Evolutionary conservation across 2,797 vertebrate species (phyloP).

Genomic region (Malacoctenus gilli): DNA sequence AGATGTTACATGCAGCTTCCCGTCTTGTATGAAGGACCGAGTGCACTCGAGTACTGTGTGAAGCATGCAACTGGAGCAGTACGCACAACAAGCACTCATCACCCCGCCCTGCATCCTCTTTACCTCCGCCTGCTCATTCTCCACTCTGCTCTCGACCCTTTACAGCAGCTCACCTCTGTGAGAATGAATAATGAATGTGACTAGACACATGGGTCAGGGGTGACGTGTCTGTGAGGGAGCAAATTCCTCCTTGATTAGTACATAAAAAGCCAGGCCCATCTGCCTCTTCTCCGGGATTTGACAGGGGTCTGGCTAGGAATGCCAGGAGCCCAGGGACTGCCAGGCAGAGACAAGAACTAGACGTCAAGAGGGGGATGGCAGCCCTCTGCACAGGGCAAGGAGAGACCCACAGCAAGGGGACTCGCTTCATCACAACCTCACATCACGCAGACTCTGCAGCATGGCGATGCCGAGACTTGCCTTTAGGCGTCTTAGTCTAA

Average conservation of each 20-base stretch:
- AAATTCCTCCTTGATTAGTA: slow-evolving; percentile 86
- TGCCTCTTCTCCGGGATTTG: slow-evolving; percentile 77
- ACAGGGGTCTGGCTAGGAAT: slow-evolving; percentile 72
- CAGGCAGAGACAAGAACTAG: slow-evolving; percentile 40
- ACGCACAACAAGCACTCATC: slow-evolving; percentile 52
- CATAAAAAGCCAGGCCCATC: slow-evolving; percentile 82
- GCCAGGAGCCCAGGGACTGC: slow-evolving; percentile 69
- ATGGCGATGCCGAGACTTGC: slow-evolving; percentile 50
- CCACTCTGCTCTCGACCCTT: slow-evolving; percentile 63
- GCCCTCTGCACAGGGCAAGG: slow-evolving; percentile 58
- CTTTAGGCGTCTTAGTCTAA: slow-evolving; percentile 46
- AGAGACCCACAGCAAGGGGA: slow-evolving; percentile 61
- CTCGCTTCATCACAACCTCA: slow-evolving; percentile 65
- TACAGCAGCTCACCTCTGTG: slow-evolving; percentile 75
- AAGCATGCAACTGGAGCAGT: slow-evolving; percentile 65
- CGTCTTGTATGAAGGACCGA: slow-evolving; percentile 49
- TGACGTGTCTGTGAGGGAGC: slow-evolving; percentile 82
- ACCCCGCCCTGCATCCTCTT: slow-evolving; percentile 49
- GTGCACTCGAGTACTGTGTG: slow-evolving; percentile 56
- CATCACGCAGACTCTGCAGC: slow-evolving; percentile 51
- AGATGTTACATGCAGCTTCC: slow-evolving; percentile 49
- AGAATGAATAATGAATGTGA: slow-evolving; percentile 85
- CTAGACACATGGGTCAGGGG: slow-evolving; percentile 81
- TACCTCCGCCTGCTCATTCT: slow-evolving; percentile 52
- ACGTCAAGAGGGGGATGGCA: slow-evolving; percentile 12